Evolutionary conservation across 2,797 vertebrate genomes (phyloP), one percentile per base, ranked within the genome.

Genomic region (Galagoides demidoff): DNA sequence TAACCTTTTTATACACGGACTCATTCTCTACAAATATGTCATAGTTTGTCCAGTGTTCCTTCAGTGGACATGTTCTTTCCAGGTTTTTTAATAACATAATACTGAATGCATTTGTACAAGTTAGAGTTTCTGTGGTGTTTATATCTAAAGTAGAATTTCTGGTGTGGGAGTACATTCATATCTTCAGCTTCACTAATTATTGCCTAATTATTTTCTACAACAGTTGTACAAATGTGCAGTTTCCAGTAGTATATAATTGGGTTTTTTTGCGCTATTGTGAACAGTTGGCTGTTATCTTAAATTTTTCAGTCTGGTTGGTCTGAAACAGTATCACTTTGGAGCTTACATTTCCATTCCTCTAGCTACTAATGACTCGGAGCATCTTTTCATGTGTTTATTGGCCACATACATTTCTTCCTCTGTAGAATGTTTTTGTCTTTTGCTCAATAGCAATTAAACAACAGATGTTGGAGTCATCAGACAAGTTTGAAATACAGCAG

Each of bases 101-200:
- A 57, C 20, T 83, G 77, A 90, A 68, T 31, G 27, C 19, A 43
- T 76, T 94, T 90, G n/a, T 52, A 43, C 19, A 45, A 64, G 7
- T 73, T 70, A 93, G 61, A 73, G 45, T 84, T 94, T 78, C 61
- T 94, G 19, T 92, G 49, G 43, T 85, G 11, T 94, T 86, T 92
- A 45, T 66, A 61, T 78, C 49, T 74, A 68, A 88, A 92, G 59
- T 91, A 8, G 55, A 57, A 68, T 94, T 96, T 91, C 52, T 86
- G 31, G 76, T 73, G 83, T 20, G 34, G 68, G 20, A 9, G 45
- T 82, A 78, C 19, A 3, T 63, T 73, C 31, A 34, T 73, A 73
- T 90, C 84, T 84, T 70, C 14, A 88, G 31, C 70, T 74, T 78
- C 61, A 76, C 71, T 92, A 55, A 92, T 73, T 88, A 86, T 27